These are phyloP conservation scores for Drosophila varians DNA, from an alignment of 1,140 invertebrate species.

Conservation along the genomic window DNA sequence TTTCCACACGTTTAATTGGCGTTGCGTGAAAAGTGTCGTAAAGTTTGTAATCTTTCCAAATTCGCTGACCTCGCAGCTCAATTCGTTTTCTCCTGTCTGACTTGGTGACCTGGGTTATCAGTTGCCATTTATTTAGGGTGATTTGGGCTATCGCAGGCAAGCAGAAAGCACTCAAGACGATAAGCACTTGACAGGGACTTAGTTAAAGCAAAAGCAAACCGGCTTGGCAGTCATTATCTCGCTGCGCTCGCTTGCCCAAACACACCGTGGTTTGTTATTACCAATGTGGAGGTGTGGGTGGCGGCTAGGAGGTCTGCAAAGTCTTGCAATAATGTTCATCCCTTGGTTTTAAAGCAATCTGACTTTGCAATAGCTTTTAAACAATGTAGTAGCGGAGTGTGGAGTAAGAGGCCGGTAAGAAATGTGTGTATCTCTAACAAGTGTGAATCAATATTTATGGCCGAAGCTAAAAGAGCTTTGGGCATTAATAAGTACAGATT, in stretches of 20 bases:
- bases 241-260: slow-evolving; percentile 13
- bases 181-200: slow-evolving; percentile 34
- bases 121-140: not conserved
- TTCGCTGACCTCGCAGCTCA: slow-evolving; percentile 14
- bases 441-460: slow-evolving; percentile 13
- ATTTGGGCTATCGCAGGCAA: slow-evolving; percentile 5
- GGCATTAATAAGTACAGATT: too few relatives aligned
- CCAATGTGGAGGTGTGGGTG: not conserved
- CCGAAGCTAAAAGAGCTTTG: too few relatives aligned
- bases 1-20: slow-evolving; percentile 47
- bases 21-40: slow-evolving; percentile 53
- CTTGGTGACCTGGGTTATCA: slow-evolving; percentile 35
- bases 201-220: slow-evolving; percentile 17
- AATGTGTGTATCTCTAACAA: slow-evolving; percentile 14
- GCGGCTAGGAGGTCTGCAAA: not conserved
- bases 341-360: slow-evolving; percentile 1
- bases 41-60: slow-evolving; percentile 40
- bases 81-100: not conserved
- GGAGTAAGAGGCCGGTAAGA: not conserved
- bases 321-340: not conserved
- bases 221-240: slow-evolving; percentile 12
- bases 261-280: not conserved
- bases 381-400: not conserved
- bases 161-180: slow-evolving; percentile 2
- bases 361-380: slow-evolving; percentile 3